Conservation (phyloP, 1,140 invertebrate genomes). For the Acromyrmex charruanus region DNA sequence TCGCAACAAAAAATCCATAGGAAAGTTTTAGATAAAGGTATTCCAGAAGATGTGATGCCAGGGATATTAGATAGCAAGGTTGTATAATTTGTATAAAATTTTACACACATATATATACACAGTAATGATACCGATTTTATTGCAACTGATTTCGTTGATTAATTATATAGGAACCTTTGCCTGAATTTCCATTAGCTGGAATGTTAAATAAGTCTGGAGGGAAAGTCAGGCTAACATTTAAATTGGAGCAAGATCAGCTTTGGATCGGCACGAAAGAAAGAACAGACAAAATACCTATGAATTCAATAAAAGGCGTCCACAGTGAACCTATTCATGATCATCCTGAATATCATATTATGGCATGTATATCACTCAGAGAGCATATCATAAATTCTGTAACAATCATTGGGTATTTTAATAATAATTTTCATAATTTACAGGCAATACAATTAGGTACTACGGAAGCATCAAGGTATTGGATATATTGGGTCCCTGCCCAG, state of each 20-base stretch:
- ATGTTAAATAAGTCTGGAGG: constrained; percentile 97
- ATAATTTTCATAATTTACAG: constrained; percentile 82
- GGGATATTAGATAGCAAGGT: constrained; percentile 94
- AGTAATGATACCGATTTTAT: constrained; percentile 18
- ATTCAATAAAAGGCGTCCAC: constrained; percentile 94
- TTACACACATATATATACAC: neutral
- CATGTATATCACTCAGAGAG: constrained; percentile 83
- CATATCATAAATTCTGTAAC: constrained; percentile 32
- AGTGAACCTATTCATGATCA: constrained; percentile 95
- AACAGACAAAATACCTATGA: constrained; percentile 97
- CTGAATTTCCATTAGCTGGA: constrained; percentile 93
- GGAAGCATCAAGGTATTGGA: constrained; percentile 96
- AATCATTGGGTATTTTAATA: neutral
- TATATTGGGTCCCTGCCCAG: constrained; percentile 98
- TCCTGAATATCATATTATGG: constrained; percentile 98
- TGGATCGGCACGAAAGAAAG: constrained; percentile 98
- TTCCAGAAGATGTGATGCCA: constrained; percentile 96
- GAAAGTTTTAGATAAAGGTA: constrained; percentile 96
- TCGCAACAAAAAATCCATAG: constrained; percentile 95
- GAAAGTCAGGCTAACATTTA: constrained; percentile 97
- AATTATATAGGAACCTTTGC: constrained; percentile 91
- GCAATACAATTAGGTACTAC: constrained; percentile 95
- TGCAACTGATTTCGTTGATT: constrained; percentile 34
- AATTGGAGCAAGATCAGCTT: constrained; percentile 96
- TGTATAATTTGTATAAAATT: constrained; percentile 29